Evolutionary conservation across 2,888 invertebrate species (phyloP).

Genomic region (Chorisops tibialis): DNA sequence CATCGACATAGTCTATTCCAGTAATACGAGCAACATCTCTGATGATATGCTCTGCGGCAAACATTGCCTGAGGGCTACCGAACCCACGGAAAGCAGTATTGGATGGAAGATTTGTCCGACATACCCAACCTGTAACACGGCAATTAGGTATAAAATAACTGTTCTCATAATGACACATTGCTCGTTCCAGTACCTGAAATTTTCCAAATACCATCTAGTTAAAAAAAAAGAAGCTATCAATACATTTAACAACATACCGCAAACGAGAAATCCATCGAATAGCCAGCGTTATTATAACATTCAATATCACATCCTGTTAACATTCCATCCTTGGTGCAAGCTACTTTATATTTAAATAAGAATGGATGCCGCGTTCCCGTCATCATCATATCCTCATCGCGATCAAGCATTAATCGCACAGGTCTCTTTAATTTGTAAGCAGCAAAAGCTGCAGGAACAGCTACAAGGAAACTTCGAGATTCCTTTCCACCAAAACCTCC

Average conservation of each 20-base stretch:
- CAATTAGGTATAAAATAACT: conserved; percentile 75
- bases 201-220: neutral
- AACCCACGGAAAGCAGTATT: conserved; percentile 94
- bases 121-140: conserved; percentile 67
- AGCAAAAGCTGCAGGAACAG: conserved; percentile 75
- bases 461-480: conserved; percentile 64
- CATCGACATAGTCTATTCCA: conserved; percentile 61
- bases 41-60: conserved; percentile 74
- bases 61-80: conserved; percentile 90
- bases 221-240: neutral
- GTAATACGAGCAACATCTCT: conserved; percentile 71
- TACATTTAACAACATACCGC: conserved; percentile 57
- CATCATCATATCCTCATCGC: conserved; percentile 91
- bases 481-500: conserved; percentile 98
- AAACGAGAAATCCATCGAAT: conserved; percentile 74
- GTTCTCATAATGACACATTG: conserved; percentile 81
- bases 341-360: conserved; percentile 78
- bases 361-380: conserved; percentile 90
- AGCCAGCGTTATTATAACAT: conserved; percentile 80
- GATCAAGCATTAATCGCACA: conserved; percentile 82
- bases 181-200: conserved; percentile 72
- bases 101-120: conserved; percentile 85
- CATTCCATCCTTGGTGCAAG: conserved; percentile 70
- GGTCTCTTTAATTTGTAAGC: conserved; percentile 75
- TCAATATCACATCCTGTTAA: conserved; percentile 70